Base-by-base conservation (phyloP, 2,888 invertebrate genomes). In the Drosophila rubida region DNA sequence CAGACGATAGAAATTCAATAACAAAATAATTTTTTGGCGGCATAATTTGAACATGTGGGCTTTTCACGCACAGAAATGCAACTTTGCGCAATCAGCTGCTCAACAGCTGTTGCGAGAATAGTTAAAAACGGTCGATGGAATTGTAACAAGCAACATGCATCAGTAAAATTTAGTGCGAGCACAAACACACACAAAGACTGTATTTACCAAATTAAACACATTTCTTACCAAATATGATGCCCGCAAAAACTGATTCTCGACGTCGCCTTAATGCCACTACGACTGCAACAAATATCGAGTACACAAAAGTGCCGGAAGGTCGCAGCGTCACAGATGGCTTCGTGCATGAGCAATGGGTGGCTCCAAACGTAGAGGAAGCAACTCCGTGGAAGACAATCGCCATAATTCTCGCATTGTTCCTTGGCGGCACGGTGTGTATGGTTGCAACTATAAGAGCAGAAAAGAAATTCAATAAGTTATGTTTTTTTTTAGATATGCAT, bases 341-440 rank as follows among this genome's bases (percentile, higher is more conserved):
- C 14, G 66, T 83, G 0, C 62, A 86, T 16, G 82, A 82, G 22
- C 82, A 87, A 32, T 82, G 82, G 87, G 19, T 32, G 4, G n/a
- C 42, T 4, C 69, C 73, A 0, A n/a, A 32, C 9, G 37, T 27
- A 3, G 30, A 48, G 11, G 66, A 71, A 4, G 11, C 67, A 2
- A 78, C 60, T 3, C 87, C 82, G 1, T 82, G 87, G 87, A 82
- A 87, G 58, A 87, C 75, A 8, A 82, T 82, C 11, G 16, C 35
- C 22, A 68, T 87, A 3, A 82, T 82, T 39, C 32, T 87, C 0
- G n/a, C 53, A 11, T 51, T 82, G 5, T 87, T 82, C 5, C 5
- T 66, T 0, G 71, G 72, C 16, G 82, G 82, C 35, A 27, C 66
- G 25, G 82, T 86, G 13, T 32, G 84, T 71, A 62, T 46, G 2